Evolutionary conservation across 2,797 vertebrate genomes (phyloP).

Genomic region (Pseudomugil gertrudae): DNA sequence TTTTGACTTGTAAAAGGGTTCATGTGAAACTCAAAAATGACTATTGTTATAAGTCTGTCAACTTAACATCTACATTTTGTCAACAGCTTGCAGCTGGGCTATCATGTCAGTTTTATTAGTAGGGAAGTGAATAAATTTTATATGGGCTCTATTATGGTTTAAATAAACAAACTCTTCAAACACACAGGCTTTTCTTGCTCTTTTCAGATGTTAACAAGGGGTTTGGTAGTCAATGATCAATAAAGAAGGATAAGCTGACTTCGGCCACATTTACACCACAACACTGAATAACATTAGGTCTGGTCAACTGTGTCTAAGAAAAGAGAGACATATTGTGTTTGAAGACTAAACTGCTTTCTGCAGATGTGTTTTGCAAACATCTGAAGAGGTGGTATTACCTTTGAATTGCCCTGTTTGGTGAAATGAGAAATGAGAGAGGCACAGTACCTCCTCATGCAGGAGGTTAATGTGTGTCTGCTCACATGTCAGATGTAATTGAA

Average conservation of each 20-base stretch:
- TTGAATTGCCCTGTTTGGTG: slow-evolving; percentile 50
- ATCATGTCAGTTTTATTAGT: background rate
- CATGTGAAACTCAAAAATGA: background rate
- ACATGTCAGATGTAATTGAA: slow-evolving; percentile 81
- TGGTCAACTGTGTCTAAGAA: slow-evolving; percentile 29
- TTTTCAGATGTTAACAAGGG: slow-evolving; percentile 15
- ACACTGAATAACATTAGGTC: slow-evolving; percentile 10
- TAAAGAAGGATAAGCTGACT: slow-evolving; percentile 36
- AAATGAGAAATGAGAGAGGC: slow-evolving; percentile 52
- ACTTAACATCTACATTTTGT: background rate
- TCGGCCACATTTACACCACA: slow-evolving; percentile 21
- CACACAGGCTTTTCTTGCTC: background rate
- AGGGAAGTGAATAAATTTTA: slow-evolving; percentile 30
- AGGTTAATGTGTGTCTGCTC: slow-evolving; percentile 76
- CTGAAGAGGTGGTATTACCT: slow-evolving; percentile 42
- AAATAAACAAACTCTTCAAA: slow-evolving; percentile 18
- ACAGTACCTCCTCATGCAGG: slow-evolving; percentile 60
- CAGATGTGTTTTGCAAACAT: slow-evolving; percentile 47
- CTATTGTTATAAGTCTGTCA: background rate
- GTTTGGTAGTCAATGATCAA: slow-evolving; percentile 29
- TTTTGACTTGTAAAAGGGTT: background rate
- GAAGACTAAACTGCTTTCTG: slow-evolving; percentile 8
- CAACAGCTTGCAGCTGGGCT: background rate
- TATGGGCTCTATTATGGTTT: slow-evolving; percentile 28
- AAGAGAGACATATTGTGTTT: slow-evolving; percentile 5